Conservation (phyloP, 2,113 vertebrate species). For the Cichladusa arquata region DNA sequence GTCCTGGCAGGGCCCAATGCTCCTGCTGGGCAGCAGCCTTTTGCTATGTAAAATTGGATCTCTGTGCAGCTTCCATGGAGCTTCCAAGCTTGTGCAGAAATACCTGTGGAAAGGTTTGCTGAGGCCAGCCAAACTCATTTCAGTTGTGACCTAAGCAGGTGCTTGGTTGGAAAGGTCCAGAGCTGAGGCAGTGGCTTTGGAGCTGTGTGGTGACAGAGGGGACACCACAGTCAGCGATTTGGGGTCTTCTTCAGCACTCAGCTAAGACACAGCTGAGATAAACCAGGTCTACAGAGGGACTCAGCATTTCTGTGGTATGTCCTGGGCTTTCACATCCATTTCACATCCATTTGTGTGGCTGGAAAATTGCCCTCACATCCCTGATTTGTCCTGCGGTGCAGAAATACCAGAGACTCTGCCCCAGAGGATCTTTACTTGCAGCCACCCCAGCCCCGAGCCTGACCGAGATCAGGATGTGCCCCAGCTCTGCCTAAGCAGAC, state of each 20-base stretch:
- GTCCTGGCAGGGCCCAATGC: not conserved
- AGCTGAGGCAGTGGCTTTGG: not conserved
- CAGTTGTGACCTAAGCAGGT: not conserved
- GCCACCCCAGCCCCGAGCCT: not conserved
- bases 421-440: not conserved
- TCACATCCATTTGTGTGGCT: not conserved
- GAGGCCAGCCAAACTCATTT: not conserved
- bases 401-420: not conserved
- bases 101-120: not conserved
- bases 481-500: not conserved
- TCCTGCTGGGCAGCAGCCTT: not conserved
- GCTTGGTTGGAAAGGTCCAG: not conserved
- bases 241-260: not conserved
- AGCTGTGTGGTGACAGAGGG: not conserved
- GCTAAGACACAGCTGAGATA: not conserved
- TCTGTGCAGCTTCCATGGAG: not conserved
- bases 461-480: not conserved
- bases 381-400: not conserved
- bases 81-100: not conserved
- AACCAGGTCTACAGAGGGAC: not conserved
- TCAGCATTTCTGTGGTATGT: rapidly evolving
- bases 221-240: not conserved
- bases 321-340: not conserved
- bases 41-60: not conserved
- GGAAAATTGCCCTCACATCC: not conserved